Evolutionary conservation across 92 coral and sea anemone genomes (phyloP).

Genomic region (Parazoanthus darwini): DNA sequence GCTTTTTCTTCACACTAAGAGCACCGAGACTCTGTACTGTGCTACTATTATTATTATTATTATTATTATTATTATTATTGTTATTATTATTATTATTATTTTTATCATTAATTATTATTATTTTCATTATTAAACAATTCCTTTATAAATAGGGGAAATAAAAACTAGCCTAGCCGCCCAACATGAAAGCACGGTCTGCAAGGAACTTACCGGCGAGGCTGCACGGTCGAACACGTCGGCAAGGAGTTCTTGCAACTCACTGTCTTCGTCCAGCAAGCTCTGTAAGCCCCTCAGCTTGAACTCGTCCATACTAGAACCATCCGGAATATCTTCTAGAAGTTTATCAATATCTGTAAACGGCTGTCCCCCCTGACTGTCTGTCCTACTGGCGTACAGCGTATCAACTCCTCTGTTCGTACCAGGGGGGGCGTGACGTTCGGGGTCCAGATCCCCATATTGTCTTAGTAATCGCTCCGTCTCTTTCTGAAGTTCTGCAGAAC

Average conservation of each 20-base stretch:
- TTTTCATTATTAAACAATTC: too few species aligned
- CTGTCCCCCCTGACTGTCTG: slow-evolving; percentile 10
- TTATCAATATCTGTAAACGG: slow-evolving; percentile 18
- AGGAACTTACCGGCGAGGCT: slow-evolving; percentile 13
- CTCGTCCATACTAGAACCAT: slow-evolving; percentile 20
- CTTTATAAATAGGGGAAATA: too few species aligned
- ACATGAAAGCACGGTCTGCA: too few species aligned
- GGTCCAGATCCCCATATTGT: slow-evolving; percentile 31
- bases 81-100: too few species aligned
- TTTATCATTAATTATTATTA: too few species aligned
- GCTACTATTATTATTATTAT: too few species aligned
- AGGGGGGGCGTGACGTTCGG: neutral
- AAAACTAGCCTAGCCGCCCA: too few species aligned
- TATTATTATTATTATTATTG: too few species aligned
- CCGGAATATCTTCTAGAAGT: slow-evolving; percentile 33
- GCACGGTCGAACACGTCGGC: slow-evolving; percentile 21
- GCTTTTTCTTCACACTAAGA: too few species aligned
- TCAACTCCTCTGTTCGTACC: neutral
- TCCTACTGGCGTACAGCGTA: neutral
- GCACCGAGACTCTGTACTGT: too few species aligned
- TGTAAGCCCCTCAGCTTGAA: slow-evolving; percentile 16
- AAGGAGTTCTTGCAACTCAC: slow-evolving; percentile 34
- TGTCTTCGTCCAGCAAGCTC: slow-evolving; percentile 33
- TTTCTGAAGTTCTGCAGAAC: slow-evolving; percentile 21
- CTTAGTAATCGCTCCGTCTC: slow-evolving; percentile 36